Conservation (phyloP, 2,888 invertebrate genomes). For the Cheiracanthium punctorium region DNA sequence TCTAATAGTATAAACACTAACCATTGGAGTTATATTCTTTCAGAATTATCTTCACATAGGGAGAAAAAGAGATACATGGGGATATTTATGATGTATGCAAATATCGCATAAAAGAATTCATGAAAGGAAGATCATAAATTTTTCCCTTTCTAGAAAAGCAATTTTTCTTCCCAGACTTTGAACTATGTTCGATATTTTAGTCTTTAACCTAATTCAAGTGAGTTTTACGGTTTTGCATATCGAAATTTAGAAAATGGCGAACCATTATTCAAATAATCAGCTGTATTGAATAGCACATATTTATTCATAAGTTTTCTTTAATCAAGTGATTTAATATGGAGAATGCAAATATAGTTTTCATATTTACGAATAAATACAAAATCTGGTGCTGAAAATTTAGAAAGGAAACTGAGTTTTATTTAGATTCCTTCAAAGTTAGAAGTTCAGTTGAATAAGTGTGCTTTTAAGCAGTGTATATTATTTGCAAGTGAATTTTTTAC, state of each 20-base stretch:
- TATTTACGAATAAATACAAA: too few relatives aligned
- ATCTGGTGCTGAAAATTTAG: too few relatives aligned
- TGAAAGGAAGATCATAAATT: background rate
- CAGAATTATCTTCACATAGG: too few relatives aligned
- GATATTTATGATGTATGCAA: background rate
- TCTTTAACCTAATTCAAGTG: background rate
- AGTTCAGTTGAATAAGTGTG: too few relatives aligned
- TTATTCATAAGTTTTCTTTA: background rate
- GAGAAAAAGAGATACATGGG: background rate
- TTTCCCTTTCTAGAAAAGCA: background rate
- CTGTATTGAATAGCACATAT: background rate
- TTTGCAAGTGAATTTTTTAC: too few relatives aligned
- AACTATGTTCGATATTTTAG: background rate
- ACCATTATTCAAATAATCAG: background rate
- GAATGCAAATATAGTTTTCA: too few relatives aligned
- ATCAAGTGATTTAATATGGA: background rate
- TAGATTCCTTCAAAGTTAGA: too few relatives aligned
- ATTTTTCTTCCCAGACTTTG: background rate
- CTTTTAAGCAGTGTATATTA: too few relatives aligned
- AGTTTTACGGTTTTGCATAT: background rate
- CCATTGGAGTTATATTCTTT: too few relatives aligned
- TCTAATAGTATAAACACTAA: too few relatives aligned
- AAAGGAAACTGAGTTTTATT: too few relatives aligned
- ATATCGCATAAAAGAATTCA: background rate
- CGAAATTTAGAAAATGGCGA: background rate